Percentiles rank a stretch among this genome's conserved stretches.
Conservation (phyloP, 1,140 invertebrate genomes). For the Alviniconcha marisindica region DNA sequence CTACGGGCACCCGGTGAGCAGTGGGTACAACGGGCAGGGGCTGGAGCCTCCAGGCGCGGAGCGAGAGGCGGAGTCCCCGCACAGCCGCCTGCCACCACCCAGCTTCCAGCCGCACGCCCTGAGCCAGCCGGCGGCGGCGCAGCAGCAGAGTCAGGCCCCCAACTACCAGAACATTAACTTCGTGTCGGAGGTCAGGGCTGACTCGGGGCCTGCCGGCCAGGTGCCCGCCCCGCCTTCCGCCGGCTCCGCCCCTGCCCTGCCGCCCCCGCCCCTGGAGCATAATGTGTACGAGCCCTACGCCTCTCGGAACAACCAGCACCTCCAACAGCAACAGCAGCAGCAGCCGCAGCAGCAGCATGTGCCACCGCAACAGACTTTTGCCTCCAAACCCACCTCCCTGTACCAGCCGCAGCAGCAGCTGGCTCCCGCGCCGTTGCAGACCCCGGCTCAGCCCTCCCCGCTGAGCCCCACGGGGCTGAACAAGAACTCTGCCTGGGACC, state of each 20-base stretch:
- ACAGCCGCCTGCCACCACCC: background rate
- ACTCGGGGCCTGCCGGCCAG: conserved; percentile 52
- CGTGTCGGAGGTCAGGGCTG: conserved; percentile 32
- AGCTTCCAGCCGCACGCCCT: conserved; percentile 34
- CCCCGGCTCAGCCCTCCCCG: conserved; percentile 45
- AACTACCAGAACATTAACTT: conserved; percentile 71
- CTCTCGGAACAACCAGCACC: conserved; percentile 16
- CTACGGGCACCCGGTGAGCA: background rate
- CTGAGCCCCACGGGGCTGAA: conserved; percentile 31
- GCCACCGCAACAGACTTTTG: background rate
- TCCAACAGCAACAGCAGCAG: conserved; percentile 37
- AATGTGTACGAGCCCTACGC: conserved; percentile 62
- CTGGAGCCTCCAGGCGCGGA: background rate
- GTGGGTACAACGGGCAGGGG: background rate
- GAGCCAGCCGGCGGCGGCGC: conserved; percentile 17
- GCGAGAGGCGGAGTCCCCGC: background rate
- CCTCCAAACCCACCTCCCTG: background rate
- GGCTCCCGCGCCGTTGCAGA: conserved; percentile 43
- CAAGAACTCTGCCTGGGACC: conserved; percentile 69
- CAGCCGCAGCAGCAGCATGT: conserved; percentile 31
- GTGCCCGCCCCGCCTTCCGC: conserved; percentile 44
- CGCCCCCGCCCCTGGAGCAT: conserved; percentile 50
- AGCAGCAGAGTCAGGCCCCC: conserved; percentile 45
- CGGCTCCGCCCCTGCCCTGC: conserved; percentile 35
- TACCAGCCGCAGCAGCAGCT: conserved; percentile 14